A percentile compares a stretch with the other conserved stretches of the same genome.
Conservation (phyloP, 1,140 invertebrate genomes). For the Ceratina australensis region DNA sequence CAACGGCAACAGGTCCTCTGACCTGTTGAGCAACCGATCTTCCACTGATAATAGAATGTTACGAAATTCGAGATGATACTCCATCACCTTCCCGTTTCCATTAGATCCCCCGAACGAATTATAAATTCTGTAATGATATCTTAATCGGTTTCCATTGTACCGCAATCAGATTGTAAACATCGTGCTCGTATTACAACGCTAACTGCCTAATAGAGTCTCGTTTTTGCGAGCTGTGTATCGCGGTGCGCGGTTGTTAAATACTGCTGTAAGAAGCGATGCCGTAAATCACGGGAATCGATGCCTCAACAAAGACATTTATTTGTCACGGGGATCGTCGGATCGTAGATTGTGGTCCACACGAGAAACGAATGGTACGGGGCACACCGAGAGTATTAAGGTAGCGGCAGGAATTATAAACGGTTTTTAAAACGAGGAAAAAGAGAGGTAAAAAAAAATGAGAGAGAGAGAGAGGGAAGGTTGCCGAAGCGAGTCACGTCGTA, state of each 20-base stretch:
- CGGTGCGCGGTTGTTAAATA: too few relatives aligned
- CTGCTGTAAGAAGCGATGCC: too few relatives aligned
- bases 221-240: too few relatives aligned
- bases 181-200: not conserved
- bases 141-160: not conserved
- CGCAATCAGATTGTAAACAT: too few relatives aligned
- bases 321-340: not conserved
- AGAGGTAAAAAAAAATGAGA: not conserved
- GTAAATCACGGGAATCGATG: too few relatives aligned
- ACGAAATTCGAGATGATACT: not conserved
- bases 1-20: slow-evolving; percentile 11
- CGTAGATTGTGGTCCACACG: not conserved
- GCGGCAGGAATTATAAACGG: slow-evolving; percentile 46
- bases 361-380: not conserved
- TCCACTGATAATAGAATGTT: slow-evolving; percentile 5
- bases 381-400: slow-evolving; percentile 22
- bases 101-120: too few relatives aligned
- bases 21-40: slow-evolving; percentile 36
- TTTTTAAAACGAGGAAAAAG: slow-evolving; percentile 29
- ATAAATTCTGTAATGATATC: too few relatives aligned
- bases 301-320: not conserved
- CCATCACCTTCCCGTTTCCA: too few relatives aligned
- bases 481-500: slow-evolving; percentile 31
- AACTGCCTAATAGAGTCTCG: too few relatives aligned
- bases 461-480: not conserved